phyloP scores from a whole-genome alignment of 2,113 vertebrate genomes.

The Atlantisia rogersi region DNA sequence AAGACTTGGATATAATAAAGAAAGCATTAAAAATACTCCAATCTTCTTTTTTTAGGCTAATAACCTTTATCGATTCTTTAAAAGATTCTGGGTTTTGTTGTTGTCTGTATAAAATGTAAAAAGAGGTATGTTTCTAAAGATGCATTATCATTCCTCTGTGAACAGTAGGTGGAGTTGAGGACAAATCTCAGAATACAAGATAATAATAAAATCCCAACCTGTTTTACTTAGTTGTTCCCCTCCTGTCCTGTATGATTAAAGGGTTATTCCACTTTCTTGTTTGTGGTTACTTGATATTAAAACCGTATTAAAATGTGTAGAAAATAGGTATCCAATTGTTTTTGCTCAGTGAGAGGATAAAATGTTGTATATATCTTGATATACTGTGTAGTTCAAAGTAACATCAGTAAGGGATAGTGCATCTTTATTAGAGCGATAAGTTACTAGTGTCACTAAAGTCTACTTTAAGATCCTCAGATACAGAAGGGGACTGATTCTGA shows the following conservation, averaged over 20 bases:
- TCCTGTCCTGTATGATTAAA: constrained; percentile 75
- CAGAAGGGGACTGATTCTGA: constrained; percentile 9
- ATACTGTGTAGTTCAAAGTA: constrained; percentile 74
- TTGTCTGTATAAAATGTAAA: constrained; percentile 78
- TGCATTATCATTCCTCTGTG: constrained; percentile 74
- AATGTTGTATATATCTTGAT: constrained; percentile 76
- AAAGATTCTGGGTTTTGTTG: constrained; percentile 64
- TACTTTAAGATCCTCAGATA: constrained; percentile 57
- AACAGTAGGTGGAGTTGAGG: constrained; percentile 64
- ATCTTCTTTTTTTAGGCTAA: constrained; percentile 58
- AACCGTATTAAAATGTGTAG: constrained; percentile 73
- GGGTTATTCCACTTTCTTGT: constrained; percentile 77
- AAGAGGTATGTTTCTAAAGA: constrained; percentile 72
- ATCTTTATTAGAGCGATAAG: constrained; percentile 71
- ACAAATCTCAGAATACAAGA: constrained; percentile 59
- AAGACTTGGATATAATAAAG: constrained; percentile 76
- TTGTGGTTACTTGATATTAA: constrained; percentile 78
- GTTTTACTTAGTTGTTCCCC: constrained; percentile 66
- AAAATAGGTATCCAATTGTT: constrained; percentile 76
- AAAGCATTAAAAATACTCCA: constrained; percentile 78
- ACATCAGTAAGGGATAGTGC: constrained; percentile 69
- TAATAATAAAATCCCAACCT: constrained; percentile 62
- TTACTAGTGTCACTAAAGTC: constrained; percentile 64
- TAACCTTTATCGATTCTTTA: constrained; percentile 54
- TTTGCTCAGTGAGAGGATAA: constrained; percentile 73